These are phyloP conservation scores for Drosophila lacicola DNA, from an alignment of 2,888 invertebrate species.

Conservation along the genomic window DNA sequence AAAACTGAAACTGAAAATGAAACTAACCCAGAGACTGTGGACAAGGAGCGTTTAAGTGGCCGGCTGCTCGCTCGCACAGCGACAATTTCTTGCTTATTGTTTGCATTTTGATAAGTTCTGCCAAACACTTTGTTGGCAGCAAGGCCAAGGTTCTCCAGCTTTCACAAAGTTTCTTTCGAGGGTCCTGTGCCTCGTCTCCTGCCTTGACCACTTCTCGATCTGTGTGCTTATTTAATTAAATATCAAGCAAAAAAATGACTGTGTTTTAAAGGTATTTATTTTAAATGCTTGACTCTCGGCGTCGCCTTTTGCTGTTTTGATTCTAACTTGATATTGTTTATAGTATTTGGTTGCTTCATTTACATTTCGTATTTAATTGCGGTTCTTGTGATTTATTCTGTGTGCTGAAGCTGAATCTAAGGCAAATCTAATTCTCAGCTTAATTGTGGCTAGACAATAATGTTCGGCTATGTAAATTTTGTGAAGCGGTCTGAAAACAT, in stretches of 20 bases:
- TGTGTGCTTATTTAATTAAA: conserved; percentile 55
- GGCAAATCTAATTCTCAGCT: background rate
- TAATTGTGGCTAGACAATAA: background rate
- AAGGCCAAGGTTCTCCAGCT: conserved; percentile 10
- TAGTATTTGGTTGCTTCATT: conserved; percentile 23
- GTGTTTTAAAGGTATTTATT: conserved; percentile 19
- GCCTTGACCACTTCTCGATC: background rate
- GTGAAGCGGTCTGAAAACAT: too few species aligned
- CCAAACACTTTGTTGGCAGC: conserved; percentile 37
- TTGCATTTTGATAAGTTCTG: conserved; percentile 55
- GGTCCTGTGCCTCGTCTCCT: background rate
- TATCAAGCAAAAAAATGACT: conserved; percentile 20
- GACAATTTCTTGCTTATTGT: conserved; percentile 41
- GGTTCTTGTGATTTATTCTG: conserved; percentile 5
- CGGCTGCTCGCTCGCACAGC: conserved; percentile 5
- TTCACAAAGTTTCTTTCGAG: conserved; percentile 16
- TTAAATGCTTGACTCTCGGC: conserved; percentile 21
- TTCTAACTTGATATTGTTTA: conserved; percentile 52
- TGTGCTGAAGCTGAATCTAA: background rate
- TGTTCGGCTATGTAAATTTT: too few species aligned
- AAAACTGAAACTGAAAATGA: background rate
- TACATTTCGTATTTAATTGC: conserved; percentile 43
- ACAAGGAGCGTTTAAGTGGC: conserved; percentile 43
- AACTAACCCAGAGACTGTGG: background rate
- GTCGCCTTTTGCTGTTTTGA: conserved; percentile 30